These are phyloP conservation scores for Notiomystis cincta DNA, from an alignment of 2,113 vertebrate species.

Conservation along the genomic window DNA sequence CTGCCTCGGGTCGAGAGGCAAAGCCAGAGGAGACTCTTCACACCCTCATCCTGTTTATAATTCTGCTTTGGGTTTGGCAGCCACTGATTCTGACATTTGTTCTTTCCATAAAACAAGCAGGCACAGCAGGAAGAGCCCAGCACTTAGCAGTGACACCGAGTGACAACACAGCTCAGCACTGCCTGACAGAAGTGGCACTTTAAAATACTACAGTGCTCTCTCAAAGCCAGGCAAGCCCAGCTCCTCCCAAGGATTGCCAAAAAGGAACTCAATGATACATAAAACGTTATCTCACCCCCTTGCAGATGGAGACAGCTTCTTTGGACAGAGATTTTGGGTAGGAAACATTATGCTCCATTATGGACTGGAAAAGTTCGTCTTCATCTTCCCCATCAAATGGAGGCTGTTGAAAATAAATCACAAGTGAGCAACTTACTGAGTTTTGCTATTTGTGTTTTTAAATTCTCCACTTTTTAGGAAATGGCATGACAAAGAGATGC, in stretches of 20 bases:
- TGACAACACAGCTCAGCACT: background rate
- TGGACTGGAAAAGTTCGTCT: slow-evolving; percentile 96
- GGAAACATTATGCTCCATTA: slow-evolving; percentile 98
- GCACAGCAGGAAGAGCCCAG: background rate
- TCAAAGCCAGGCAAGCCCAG: background rate
- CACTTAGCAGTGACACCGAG: background rate
- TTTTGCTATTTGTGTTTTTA: too few relatives aligned
- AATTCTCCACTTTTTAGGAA: background rate
- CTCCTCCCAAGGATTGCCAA: background rate
- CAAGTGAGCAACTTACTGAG: background rate
- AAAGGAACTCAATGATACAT: background rate
- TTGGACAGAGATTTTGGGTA: slow-evolving; percentile 97
- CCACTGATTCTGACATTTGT: background rate
- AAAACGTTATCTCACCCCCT: slow-evolving; percentile 82
- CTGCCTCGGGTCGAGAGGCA: background rate
- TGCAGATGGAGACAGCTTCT: slow-evolving; percentile 98
- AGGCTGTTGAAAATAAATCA: slow-evolving; percentile 72
- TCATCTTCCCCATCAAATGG: slow-evolving; percentile 97
- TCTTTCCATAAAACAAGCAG: background rate
- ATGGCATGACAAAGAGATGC: background rate
- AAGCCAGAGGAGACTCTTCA: background rate
- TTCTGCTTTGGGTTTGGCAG: background rate
- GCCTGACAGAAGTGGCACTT: background rate
- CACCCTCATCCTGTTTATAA: background rate
- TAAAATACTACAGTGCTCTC: background rate